Conservation (phyloP, 2,797 vertebrate genomes). For the Centroberyx gerrardi region DNA sequence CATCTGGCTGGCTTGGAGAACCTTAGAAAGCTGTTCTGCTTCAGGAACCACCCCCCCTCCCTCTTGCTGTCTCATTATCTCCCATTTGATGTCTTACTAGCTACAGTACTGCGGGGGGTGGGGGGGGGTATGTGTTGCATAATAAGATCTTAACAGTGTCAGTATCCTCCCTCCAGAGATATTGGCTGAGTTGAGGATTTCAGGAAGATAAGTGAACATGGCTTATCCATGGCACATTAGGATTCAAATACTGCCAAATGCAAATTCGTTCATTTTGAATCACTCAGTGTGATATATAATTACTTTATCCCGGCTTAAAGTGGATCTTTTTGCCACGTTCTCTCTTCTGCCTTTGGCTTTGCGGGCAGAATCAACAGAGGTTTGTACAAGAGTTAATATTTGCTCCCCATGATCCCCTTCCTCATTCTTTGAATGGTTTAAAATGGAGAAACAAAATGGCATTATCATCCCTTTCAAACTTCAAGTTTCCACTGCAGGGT, state of each 20-base stretch:
- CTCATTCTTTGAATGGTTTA: background rate
- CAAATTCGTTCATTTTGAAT: background rate
- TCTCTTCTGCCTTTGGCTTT: background rate
- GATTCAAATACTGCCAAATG: slow-evolving; percentile 17
- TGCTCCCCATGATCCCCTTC: background rate
- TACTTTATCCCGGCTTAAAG: background rate
- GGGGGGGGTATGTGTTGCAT: background rate
- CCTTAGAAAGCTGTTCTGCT: slow-evolving; percentile 13
- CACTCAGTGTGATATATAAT: background rate
- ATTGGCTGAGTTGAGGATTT: slow-evolving; percentile 21
- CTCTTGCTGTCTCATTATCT: background rate
- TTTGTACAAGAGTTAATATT: background rate
- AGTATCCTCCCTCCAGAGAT: slow-evolving; percentile 2
- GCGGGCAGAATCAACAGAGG: background rate
- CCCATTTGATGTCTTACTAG: background rate
- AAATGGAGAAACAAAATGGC: slow-evolving; percentile 14
- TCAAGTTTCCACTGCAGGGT: slow-evolving; percentile 3
- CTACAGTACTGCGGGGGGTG: background rate
- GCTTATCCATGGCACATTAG: slow-evolving; percentile 6
- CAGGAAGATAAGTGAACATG: background rate
- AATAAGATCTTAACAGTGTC: background rate
- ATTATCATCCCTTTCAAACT: background rate
- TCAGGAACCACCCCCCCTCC: too few species aligned
- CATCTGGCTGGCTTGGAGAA: slow-evolving; percentile 11
- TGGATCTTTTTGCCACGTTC: background rate